These are phyloP conservation scores for Ascaphus truei DNA, from an alignment of 2,113 vertebrate genomes.

Conservation along the genomic window DNA sequence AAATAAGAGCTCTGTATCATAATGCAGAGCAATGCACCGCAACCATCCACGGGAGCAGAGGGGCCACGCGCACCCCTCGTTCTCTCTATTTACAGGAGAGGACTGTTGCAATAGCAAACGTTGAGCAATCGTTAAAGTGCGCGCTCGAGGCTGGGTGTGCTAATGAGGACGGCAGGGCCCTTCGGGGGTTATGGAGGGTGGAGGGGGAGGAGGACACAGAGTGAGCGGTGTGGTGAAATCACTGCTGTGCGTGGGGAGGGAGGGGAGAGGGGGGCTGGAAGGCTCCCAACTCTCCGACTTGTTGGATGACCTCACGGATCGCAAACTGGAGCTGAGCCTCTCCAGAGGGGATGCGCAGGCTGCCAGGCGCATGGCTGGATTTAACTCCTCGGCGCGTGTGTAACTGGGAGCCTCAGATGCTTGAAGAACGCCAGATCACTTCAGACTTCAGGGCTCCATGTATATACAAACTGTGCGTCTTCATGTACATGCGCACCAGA, in stretches of 20 bases:
- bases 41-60: too few species aligned
- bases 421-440: too few species aligned
- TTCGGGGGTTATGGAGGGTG: not conserved
- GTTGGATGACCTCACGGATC: constrained; percentile 30
- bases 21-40: too few species aligned
- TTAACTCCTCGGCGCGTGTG: not conserved
- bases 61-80: too few species aligned
- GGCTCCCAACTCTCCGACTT: constrained; percentile 22
- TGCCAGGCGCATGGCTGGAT: constrained; percentile 1
- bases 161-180: not conserved
- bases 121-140: not conserved
- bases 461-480: too few species aligned
- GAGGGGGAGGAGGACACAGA: not conserved
- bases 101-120: not conserved
- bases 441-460: too few species aligned
- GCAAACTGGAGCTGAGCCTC: constrained; percentile 12
- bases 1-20: too few species aligned
- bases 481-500: too few species aligned
- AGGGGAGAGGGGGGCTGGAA: constrained; percentile 6
- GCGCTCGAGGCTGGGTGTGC: not conserved
- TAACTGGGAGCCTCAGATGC: not conserved
- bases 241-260: not conserved
- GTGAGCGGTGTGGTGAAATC: not conserved
- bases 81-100: too few species aligned
- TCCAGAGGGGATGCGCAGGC: not conserved